phyloP scores from a whole-genome alignment of 2,888 invertebrate species.

The Leucozona laternaria region DNA sequence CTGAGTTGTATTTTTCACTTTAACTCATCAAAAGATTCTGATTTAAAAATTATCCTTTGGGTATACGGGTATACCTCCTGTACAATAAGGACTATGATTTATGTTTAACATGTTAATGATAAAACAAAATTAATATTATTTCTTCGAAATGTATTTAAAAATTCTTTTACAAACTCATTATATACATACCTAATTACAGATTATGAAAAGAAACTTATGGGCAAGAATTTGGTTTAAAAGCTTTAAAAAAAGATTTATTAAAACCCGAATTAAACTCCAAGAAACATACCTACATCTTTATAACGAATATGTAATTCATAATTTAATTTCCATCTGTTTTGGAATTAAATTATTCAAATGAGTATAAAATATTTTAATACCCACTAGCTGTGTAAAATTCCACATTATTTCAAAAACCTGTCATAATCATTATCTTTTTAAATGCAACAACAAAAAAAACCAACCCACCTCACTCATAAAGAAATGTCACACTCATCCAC shows the following conservation, averaged over 20 bases:
- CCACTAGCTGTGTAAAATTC: background rate
- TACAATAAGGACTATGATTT: too few species aligned
- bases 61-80: too few species aligned
- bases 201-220: background rate
- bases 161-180: background rate
- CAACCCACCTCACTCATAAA: background rate
- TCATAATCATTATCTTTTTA: background rate
- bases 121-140: background rate
- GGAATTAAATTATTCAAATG: background rate
- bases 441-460: background rate
- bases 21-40: too few species aligned
- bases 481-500: background rate
- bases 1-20: too few species aligned
- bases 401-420: background rate
- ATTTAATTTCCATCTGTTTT: background rate
- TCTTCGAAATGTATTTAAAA: background rate
- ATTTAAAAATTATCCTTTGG: too few species aligned
- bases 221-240: too few species aligned
- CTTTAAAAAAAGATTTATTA: background rate
- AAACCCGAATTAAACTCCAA: background rate
- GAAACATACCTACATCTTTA: background rate
- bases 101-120: too few species aligned
- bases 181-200: background rate
- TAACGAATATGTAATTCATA: background rate
- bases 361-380: conserved; percentile 3